Percentiles rank a stretch among this genome's conserved stretches.
phyloP scores from a whole-genome alignment of 2,113 vertebrate genomes.

The Notothenia rossii region DNA sequence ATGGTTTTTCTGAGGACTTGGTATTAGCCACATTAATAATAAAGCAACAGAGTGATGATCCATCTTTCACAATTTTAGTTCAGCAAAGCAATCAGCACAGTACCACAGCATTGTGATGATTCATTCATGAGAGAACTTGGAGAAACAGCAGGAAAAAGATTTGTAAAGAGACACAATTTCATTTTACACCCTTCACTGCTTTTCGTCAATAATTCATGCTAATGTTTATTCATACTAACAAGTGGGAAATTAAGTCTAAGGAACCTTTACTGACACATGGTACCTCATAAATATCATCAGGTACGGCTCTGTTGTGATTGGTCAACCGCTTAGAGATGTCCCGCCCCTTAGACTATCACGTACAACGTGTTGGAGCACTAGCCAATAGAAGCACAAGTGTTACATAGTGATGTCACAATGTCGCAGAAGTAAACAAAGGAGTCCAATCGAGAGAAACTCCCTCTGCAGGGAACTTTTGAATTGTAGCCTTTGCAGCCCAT shows the following conservation, averaged over 20 bases:
- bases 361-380: too few relatives aligned
- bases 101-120: slow-evolving; percentile 13
- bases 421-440: too few relatives aligned
- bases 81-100: slow-evolving; percentile 15
- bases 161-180: background rate
- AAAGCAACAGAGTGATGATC: slow-evolving; percentile 20
- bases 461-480: too few relatives aligned
- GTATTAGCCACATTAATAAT: slow-evolving; percentile 29
- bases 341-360: too few relatives aligned
- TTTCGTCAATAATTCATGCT: slow-evolving; percentile 11
- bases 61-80: slow-evolving; percentile 8
- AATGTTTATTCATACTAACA: background rate
- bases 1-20: background rate
- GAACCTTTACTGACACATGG: slow-evolving; percentile 1
- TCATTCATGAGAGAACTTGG: slow-evolving; percentile 13
- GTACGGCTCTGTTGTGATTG: background rate
- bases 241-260: background rate
- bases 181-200: background rate
- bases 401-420: too few relatives aligned
- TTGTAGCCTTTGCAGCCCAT: too few relatives aligned
- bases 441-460: too few relatives aligned
- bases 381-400: too few relatives aligned
- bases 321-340: too few relatives aligned
- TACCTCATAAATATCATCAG: background rate
- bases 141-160: slow-evolving; percentile 17